A percentile compares a stretch with the other conserved stretches of the same genome.
Evolutionary conservation across 2,797 vertebrate species (phyloP).

Genomic region (Lepidocolaptes lacrymiger): DNA sequence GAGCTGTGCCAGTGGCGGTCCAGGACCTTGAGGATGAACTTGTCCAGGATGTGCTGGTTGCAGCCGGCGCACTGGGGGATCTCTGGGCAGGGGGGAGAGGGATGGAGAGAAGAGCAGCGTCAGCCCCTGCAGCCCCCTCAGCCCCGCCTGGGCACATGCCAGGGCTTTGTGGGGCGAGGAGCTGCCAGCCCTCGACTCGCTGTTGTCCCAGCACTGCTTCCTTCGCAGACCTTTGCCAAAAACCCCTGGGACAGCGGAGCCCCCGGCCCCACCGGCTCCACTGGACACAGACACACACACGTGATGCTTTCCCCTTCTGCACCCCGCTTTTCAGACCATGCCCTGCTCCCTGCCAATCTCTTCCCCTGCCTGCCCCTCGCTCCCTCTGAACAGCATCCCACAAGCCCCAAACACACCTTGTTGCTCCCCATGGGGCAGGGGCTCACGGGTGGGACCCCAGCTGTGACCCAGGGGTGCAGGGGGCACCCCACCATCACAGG

Average conservation of each 20-base stretch:
- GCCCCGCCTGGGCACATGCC: fast-evolving
- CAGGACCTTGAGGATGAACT: conserved; percentile 98
- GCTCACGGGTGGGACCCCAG: not conserved
- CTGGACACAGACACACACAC: fast-evolving
- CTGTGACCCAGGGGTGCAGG: not conserved
- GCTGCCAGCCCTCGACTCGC: fast-evolving
- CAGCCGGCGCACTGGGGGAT: conserved; percentile 97
- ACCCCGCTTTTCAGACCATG: not conserved
- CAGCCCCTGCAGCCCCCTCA: not conserved
- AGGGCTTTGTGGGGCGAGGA: not conserved
- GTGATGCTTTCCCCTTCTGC: not conserved
- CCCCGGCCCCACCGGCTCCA: fast-evolving
- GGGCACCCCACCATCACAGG: not conserved
- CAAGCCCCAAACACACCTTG: fast-evolving
- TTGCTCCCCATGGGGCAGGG: fast-evolving
- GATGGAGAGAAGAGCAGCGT: conserved; percentile 15
- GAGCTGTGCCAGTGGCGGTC: conserved; percentile 98
- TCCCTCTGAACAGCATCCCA: not conserved
- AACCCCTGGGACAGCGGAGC: not conserved
- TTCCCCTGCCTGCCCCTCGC: not conserved
- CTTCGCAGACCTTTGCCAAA: not conserved
- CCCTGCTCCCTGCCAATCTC: fast-evolving
- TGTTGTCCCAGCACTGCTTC: fast-evolving
- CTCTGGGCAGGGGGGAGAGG: conserved; percentile 77
- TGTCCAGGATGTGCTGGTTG: conserved; percentile 97